Percentiles rank a stretch among this genome's conserved stretches.
Conservation (phyloP, 2,888 invertebrate species). For the Meiosimyza platycephala region DNA sequence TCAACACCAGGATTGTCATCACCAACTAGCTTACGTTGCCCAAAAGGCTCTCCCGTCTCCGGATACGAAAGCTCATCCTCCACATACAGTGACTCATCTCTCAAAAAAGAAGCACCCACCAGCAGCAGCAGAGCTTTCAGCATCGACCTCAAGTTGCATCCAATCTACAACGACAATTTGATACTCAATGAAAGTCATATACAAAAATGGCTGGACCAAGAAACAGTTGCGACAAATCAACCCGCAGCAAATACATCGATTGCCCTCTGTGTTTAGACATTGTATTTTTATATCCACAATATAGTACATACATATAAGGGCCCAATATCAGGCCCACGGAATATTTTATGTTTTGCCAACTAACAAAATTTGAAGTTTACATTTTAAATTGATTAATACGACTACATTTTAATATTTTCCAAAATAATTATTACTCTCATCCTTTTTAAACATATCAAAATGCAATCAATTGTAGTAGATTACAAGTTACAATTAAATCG, state of each 20-base stretch:
- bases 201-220: constrained; percentile 72
- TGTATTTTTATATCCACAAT: background rate
- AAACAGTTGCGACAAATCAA: constrained; percentile 48
- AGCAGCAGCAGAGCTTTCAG: constrained; percentile 62
- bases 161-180: constrained; percentile 70
- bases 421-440: constrained; percentile 17
- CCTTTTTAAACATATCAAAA: constrained; percentile 2
- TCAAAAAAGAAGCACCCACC: constrained; percentile 46
- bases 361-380: constrained; percentile 14
- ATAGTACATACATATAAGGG: constrained; percentile 5
- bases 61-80: constrained; percentile 67
- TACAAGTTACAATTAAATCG: background rate
- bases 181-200: constrained; percentile 67
- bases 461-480: constrained; percentile 1
- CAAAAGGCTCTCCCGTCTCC: constrained; percentile 65
- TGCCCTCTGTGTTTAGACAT: constrained; percentile 50
- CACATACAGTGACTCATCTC: constrained; percentile 63
- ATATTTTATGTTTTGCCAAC: too few species aligned
- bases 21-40: constrained; percentile 66
- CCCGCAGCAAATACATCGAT: constrained; percentile 48
- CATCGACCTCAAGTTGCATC: constrained; percentile 70
- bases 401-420: constrained; percentile 13
- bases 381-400: constrained; percentile 12
- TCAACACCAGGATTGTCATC: constrained; percentile 53
- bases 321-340: background rate